Conservation (phyloP, 1,140 invertebrate genomes). For the Bombus confusus region DNA sequence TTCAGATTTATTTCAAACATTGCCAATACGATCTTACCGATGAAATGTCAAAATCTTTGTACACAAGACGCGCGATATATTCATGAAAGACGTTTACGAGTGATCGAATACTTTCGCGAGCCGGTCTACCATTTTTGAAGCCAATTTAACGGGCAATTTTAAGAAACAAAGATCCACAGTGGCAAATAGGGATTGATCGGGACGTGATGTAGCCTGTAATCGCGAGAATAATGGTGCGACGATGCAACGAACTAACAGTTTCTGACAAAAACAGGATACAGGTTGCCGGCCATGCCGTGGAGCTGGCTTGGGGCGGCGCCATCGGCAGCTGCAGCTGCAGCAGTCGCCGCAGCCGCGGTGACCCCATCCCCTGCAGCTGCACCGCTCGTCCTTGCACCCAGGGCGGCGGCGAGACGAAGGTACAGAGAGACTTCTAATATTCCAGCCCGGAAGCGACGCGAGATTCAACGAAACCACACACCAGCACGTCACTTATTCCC, state of each 20-base stretch:
- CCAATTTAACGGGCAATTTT: background rate
- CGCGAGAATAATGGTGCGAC: background rate
- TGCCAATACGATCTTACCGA: too few relatives aligned
- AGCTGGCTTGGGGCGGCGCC: slow-evolving; percentile 80
- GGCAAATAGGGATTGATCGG: background rate
- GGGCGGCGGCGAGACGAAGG: slow-evolving; percentile 80
- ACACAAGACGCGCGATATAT: too few relatives aligned
- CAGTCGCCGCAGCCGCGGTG: slow-evolving; percentile 80
- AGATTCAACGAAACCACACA: slow-evolving; percentile 19
- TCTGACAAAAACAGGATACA: slow-evolving; percentile 78
- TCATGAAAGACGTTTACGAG: too few relatives aligned
- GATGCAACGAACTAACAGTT: slow-evolving; percentile 51
- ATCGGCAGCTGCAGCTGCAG: slow-evolving; percentile 81
- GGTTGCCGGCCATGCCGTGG: slow-evolving; percentile 81
- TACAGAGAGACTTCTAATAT: slow-evolving; percentile 57
- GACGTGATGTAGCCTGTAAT: background rate
- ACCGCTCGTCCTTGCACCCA: slow-evolving; percentile 80
- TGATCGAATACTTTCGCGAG: too few relatives aligned
- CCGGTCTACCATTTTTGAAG: too few relatives aligned
- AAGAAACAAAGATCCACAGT: slow-evolving; percentile 7
- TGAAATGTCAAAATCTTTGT: too few relatives aligned
- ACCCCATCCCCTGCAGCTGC: slow-evolving; percentile 80
- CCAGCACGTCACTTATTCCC: slow-evolving; percentile 38
- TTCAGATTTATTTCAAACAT: too few relatives aligned
- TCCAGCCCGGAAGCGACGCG: slow-evolving; percentile 29